Evolutionary conservation across 2,113 vertebrate species (phyloP).

Genomic region (Haplochromis burtoni): DNA sequence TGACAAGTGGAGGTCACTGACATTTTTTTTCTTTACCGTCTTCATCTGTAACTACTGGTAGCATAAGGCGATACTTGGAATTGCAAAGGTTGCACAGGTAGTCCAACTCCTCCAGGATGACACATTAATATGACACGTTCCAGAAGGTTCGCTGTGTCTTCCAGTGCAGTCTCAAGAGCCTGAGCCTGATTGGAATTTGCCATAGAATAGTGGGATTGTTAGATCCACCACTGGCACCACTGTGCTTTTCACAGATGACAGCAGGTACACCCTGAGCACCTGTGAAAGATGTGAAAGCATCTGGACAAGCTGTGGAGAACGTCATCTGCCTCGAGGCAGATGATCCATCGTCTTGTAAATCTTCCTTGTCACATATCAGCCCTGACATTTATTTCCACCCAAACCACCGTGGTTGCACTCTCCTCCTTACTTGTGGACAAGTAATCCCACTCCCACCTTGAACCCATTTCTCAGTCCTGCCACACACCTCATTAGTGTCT

Average conservation of each 20-base stretch:
- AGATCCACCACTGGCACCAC: background rate
- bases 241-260: background rate
- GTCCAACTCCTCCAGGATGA: background rate
- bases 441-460: background rate
- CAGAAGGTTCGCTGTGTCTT: background rate
- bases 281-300: background rate
- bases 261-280: background rate
- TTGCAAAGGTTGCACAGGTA: background rate
- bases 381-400: background rate
- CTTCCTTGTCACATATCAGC: background rate
- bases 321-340: background rate
- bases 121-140: background rate
- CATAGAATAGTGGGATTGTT: background rate
- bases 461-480: background rate
- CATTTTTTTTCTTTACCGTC: background rate
- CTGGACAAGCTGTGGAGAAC: background rate
- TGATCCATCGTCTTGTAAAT: background rate
- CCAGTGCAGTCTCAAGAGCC: background rate
- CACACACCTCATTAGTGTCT: background rate
- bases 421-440: background rate
- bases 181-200: background rate
- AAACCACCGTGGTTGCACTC: background rate
- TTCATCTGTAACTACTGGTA: background rate
- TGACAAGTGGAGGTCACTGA: background rate
- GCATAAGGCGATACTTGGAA: fast-evolving